phyloP scores from a whole-genome alignment of 2,113 vertebrate species.

The Elephantulus edwardii region DNA sequence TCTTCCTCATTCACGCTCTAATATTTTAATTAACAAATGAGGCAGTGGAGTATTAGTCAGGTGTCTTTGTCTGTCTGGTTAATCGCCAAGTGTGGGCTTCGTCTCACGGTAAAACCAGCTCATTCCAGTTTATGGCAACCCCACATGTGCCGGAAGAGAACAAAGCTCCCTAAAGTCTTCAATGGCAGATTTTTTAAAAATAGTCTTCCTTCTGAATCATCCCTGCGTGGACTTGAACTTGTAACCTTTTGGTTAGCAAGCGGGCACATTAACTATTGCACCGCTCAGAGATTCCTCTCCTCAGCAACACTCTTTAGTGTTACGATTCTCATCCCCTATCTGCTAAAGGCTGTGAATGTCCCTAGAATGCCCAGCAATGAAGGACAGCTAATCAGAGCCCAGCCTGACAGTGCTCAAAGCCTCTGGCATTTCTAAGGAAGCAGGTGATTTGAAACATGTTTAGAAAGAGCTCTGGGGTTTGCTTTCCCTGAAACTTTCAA shows the following conservation, averaged over 20 bases:
- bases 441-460: not conserved
- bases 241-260: not conserved
- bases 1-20: not conserved
- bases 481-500: not conserved
- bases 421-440: not conserved
- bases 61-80: not conserved
- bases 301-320: not conserved
- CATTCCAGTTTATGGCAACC: not conserved
- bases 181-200: not conserved
- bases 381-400: not conserved
- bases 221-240: not conserved
- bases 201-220: not conserved
- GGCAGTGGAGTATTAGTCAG: not conserved
- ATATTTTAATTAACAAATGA: not conserved
- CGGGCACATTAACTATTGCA: not conserved
- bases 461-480: not conserved
- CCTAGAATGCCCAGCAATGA: not conserved
- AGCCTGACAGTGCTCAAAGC: not conserved
- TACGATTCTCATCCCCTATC: not conserved
- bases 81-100: not conserved
- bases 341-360: rapidly evolving
- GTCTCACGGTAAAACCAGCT: not conserved
- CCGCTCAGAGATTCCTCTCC: not conserved
- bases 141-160: not conserved
- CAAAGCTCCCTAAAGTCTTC: not conserved